These are phyloP conservation scores for Stichopus horrens DNA, from an alignment of 53 echinoderm and acorn worm species.

Conservation along the genomic window DNA sequence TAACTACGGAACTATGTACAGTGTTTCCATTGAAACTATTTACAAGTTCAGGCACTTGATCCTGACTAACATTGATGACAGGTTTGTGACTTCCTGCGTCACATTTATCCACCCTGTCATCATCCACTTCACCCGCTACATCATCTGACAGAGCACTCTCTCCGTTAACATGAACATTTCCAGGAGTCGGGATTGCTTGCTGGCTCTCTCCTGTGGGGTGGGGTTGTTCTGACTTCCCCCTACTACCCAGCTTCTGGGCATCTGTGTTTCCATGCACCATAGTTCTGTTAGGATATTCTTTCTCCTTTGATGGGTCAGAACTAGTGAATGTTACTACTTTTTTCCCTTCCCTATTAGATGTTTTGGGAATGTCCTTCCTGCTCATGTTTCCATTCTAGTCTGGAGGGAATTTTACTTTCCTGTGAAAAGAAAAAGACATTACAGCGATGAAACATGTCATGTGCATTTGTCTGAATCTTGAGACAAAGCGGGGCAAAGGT, in stretches of 20 bases:
- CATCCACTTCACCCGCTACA: conserved; percentile 21
- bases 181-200: conserved; percentile 25
- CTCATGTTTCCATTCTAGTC: conserved; percentile 50
- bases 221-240: conserved; percentile 43
- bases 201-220: conserved; percentile 22
- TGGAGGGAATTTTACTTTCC: conserved; percentile 31
- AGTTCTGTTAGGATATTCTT: conserved; percentile 21
- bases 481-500: too few species aligned
- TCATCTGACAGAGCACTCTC: conserved; percentile 29
- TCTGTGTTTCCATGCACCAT: conserved; percentile 48
- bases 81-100: conserved; percentile 42
- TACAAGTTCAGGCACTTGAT: conserved; percentile 25
- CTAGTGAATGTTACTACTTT: conserved; percentile 26
- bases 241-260: conserved; percentile 48
- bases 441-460: too few species aligned
- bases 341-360: conserved; percentile 45
- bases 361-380: conserved; percentile 39
- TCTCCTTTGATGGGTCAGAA: conserved; percentile 32
- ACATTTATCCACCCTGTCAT: conserved; percentile 29
- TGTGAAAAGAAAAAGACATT: neutral
- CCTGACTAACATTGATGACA: conserved; percentile 46
- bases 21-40: conserved; percentile 41
- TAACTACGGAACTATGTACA: conserved; percentile 37
- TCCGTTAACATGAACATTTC: conserved; percentile 47
- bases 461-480: too few species aligned